These are phyloP conservation scores for Heterohyrax brucei DNA, from an alignment of 2,797 vertebrate species.

Conservation along the genomic window DNA sequence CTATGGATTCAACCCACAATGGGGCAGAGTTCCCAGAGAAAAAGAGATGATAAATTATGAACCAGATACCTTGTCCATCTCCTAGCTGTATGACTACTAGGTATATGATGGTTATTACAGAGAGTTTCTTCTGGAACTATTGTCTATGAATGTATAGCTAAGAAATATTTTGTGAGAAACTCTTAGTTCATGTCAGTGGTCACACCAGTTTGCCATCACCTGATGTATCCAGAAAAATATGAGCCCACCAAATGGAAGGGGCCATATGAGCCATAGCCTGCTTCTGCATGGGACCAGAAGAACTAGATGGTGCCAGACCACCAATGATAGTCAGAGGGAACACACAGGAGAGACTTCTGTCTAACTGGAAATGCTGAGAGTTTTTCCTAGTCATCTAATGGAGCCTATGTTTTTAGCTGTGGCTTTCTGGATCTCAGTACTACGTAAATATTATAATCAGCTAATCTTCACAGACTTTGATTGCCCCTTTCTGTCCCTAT, in stretches of 20 bases:
- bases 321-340: background rate
- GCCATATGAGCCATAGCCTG: too few species aligned
- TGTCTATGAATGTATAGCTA: background rate
- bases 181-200: background rate
- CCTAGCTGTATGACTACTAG: background rate
- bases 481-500: background rate
- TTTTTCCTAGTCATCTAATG: background rate
- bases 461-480: background rate
- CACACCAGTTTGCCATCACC: background rate
- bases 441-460: background rate
- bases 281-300: too few species aligned
- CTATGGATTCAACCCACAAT: too few species aligned
- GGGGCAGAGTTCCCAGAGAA: background rate
- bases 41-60: background rate
- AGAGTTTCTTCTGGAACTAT: slow-evolving; percentile 24
- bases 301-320: too few species aligned
- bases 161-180: background rate
- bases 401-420: background rate
- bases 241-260: too few species aligned
- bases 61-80: background rate
- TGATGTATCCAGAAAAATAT: too few species aligned
- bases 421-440: background rate
- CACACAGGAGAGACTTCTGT: background rate
- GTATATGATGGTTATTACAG: background rate
- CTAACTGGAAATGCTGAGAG: background rate